A percentile compares a stretch with the other conserved stretches of the same genome.
These are phyloP conservation scores for Syngnathus floridae DNA, from an alignment of 2,113 vertebrate genomes.

Conservation along the genomic window DNA sequence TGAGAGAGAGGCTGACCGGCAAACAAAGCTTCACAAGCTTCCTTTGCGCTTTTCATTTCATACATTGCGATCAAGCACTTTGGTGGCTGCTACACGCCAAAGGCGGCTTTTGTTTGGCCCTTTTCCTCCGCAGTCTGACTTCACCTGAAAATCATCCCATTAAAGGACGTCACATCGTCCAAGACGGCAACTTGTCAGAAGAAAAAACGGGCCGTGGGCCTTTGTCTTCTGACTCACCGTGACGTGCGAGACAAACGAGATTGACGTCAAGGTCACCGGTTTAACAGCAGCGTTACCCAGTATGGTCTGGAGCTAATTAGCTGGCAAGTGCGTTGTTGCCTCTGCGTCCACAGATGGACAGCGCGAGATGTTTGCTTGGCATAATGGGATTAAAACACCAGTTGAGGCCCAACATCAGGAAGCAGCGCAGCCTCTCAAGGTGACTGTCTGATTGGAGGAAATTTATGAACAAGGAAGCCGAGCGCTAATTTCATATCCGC, in stretches of 20 bases:
- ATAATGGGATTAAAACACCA: constrained; percentile 24
- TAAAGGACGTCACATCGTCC: no score
- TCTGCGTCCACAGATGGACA: constrained; percentile 10
- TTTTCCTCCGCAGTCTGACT: not conserved
- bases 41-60: constrained; percentile 14
- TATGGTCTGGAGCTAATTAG: constrained; percentile 42
- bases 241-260: constrained; percentile 21
- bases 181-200: not conserved
- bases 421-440: constrained; percentile 41
- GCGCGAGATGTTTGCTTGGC: constrained; percentile 22
- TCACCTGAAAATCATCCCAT: not conserved
- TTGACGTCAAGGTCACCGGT: constrained; percentile 33
- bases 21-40: constrained; percentile 5
- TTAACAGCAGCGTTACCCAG: constrained; percentile 35
- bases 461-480: constrained; percentile 3
- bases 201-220: not conserved
- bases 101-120: not conserved
- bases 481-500: not conserved
- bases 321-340: constrained; percentile 26
- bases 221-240: not conserved
- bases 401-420: constrained; percentile 17
- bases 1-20: constrained; percentile 13
- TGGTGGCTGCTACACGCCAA: constrained; percentile 8
- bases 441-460: constrained; percentile 25
- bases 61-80: constrained; percentile 3